phyloP scores from a whole-genome alignment of 2,888 invertebrate genomes.

The Orthosia cruda region DNA sequence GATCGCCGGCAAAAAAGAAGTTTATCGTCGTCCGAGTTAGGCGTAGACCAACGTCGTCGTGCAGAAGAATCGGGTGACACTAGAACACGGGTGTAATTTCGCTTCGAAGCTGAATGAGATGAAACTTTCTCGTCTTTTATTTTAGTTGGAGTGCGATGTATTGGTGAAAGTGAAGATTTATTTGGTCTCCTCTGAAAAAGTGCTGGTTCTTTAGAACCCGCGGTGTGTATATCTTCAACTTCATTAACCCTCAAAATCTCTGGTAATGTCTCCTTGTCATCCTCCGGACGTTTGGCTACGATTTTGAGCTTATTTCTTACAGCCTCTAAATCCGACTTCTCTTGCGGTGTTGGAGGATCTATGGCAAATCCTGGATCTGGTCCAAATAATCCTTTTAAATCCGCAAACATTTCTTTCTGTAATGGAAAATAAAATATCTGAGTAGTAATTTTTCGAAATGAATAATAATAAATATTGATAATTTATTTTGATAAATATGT shows the following conservation, averaged over 20 bases:
- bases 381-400: conserved; percentile 1
- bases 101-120: conserved; percentile 68
- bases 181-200: conserved; percentile 87
- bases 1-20: conserved; percentile 82
- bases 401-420: conserved; percentile 76
- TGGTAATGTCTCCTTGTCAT: conserved; percentile 80
- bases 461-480: neutral
- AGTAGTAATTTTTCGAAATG: neutral
- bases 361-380: conserved; percentile 60
- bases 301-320: conserved; percentile 85
- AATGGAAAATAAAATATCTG: conserved; percentile 64
- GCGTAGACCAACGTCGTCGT: conserved; percentile 71
- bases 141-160: conserved; percentile 55
- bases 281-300: conserved; percentile 73
- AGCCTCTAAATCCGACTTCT: conserved; percentile 77
- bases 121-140: conserved; percentile 44
- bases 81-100: conserved; percentile 85
- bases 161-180: conserved; percentile 70
- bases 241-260: conserved; percentile 85
- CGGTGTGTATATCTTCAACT: conserved; percentile 80
- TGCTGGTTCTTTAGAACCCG: conserved; percentile 87
- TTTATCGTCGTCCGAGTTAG: conserved; percentile 69
- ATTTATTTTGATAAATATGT: neutral
- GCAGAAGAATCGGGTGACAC: conserved; percentile 82
- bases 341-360: conserved; percentile 66